Conservation (phyloP, 2,797 vertebrate genomes). For the Alauda arvensis region DNA sequence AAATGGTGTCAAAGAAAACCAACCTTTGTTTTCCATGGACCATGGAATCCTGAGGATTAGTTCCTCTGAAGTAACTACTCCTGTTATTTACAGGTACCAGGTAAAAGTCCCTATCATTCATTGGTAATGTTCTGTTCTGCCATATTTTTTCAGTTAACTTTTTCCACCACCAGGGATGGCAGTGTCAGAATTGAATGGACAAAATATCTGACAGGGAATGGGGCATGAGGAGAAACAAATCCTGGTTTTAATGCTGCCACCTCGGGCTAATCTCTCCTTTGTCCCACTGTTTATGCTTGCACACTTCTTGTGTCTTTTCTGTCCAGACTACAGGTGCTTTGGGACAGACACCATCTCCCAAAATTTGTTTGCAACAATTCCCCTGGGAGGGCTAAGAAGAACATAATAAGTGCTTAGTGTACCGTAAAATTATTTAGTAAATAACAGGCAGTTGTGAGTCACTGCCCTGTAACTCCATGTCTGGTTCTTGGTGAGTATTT, state of each 20-base stretch:
- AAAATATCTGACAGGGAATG: not conserved
- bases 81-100: not conserved
- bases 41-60: not conserved
- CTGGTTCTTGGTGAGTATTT: conserved; percentile 28
- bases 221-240: not conserved
- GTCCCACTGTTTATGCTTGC: not conserved
- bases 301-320: not conserved
- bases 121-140: not conserved
- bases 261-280: not conserved
- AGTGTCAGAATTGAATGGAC: not conserved
- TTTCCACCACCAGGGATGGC: not conserved
- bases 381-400: not conserved
- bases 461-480: conserved; percentile 6
- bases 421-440: conserved; percentile 39
- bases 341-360: not conserved
- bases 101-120: not conserved
- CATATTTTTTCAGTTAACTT: not conserved
- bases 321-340: not conserved
- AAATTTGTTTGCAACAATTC: not conserved
- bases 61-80: not conserved
- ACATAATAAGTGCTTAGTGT: not conserved
- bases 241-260: not conserved
- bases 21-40: not conserved
- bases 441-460: conserved; percentile 37
- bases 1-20: not conserved